phyloP scores from a whole-genome alignment of 2,888 invertebrate genomes.

The Aphodius granarius region DNA sequence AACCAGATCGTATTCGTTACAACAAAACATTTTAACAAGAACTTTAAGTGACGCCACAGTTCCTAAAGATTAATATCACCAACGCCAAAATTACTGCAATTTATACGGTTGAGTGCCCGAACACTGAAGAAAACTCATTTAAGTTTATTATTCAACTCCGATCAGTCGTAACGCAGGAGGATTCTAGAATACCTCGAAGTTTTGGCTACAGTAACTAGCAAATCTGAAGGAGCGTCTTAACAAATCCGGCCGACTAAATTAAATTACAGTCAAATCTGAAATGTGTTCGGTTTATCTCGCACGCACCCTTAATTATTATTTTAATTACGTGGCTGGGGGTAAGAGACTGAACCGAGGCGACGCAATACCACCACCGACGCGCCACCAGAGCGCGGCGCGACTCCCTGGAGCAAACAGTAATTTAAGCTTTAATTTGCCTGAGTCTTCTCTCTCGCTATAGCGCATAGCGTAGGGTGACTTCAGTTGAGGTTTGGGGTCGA shows the following conservation, averaged over 20 bases:
- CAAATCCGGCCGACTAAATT: constrained; percentile 1
- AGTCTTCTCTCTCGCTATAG: neutral
- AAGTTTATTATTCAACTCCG: neutral
- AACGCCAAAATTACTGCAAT: neutral
- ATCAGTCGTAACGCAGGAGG: neutral
- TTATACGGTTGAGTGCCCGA: neutral
- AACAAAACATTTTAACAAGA: neutral
- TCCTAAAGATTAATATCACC: neutral
- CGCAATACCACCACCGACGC: neutral
- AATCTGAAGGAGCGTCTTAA: neutral
- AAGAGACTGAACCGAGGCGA: neutral
- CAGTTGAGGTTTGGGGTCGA: neutral
- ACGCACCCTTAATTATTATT: constrained; percentile 36
- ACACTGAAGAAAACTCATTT: neutral
- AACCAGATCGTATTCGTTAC: too few species aligned
- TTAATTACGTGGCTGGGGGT: constrained; percentile 37
- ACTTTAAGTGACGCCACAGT: neutral
- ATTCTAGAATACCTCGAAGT: neutral
- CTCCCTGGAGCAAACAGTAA: neutral
- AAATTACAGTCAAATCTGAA: constrained; percentile 16
- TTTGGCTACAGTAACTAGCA: neutral
- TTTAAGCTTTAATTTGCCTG: neutral
- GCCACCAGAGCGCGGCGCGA: neutral
- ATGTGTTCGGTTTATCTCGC: constrained; percentile 16
- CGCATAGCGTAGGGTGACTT: neutral